phyloP scores from a whole-genome alignment of 2,113 vertebrate genomes.

The Strix uralensis region DNA sequence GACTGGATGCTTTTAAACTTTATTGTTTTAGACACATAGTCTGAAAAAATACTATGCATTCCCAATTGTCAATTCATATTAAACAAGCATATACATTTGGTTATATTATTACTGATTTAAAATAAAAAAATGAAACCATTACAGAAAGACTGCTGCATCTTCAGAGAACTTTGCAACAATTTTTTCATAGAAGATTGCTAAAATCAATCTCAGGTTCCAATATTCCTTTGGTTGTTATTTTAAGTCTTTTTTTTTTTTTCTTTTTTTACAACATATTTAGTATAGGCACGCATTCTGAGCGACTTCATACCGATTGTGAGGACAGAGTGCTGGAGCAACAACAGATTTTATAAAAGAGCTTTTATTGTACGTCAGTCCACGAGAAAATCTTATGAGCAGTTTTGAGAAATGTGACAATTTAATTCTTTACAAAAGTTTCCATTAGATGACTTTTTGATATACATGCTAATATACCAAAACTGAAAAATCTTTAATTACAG shows the following conservation, averaged over 20 bases:
- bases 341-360: conserved; percentile 36
- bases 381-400: conserved; percentile 33
- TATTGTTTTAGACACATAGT: conserved; percentile 48
- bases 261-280: background rate
- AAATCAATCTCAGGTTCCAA: background rate
- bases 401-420: conserved; percentile 63
- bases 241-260: background rate
- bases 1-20: background rate
- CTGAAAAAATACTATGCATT: conserved; percentile 62
- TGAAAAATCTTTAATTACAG: conserved; percentile 56
- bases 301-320: background rate
- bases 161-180: background rate
- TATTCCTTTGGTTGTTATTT: background rate
- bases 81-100: conserved; percentile 36
- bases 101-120: background rate
- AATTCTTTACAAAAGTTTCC: conserved; percentile 73
- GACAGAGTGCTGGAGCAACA: background rate
- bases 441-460: conserved; percentile 39
- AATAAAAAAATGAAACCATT: background rate
- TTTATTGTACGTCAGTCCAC: conserved; percentile 23
- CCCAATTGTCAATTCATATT: conserved; percentile 25
- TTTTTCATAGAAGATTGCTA: background rate
- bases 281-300: background rate
- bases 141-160: conserved; percentile 16
- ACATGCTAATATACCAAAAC: conserved; percentile 70